phyloP scores from a whole-genome alignment of 1,140 invertebrate genomes.

The Bombus affinis region DNA sequence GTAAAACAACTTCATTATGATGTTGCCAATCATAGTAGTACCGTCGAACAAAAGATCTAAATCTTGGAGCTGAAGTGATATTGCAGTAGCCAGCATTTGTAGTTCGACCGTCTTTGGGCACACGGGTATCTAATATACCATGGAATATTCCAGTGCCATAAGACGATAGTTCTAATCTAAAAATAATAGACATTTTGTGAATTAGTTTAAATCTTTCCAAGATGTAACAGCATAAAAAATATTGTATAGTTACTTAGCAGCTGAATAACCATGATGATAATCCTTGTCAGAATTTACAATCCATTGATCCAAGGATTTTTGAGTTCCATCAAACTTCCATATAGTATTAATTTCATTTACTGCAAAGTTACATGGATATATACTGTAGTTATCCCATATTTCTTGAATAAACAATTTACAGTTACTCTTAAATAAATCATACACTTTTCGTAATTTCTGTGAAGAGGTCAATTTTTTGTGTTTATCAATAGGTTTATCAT shows the following conservation, averaged over 20 bases:
- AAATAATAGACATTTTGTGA: conserved; percentile 34
- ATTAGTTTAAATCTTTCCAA: background rate
- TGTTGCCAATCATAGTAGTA: conserved; percentile 87
- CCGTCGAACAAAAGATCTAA: conserved; percentile 92
- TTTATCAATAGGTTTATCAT: conserved; percentile 15
- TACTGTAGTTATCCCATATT: conserved; percentile 85
- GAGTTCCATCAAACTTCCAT: conserved; percentile 86
- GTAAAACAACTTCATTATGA: conserved; percentile 93
- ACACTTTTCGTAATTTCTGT: conserved; percentile 84
- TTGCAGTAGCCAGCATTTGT: conserved; percentile 91
- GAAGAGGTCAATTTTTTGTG: conserved; percentile 43
- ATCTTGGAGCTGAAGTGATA: conserved; percentile 86
- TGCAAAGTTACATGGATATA: conserved; percentile 85
- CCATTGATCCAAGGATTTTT: conserved; percentile 88
- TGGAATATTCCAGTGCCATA: conserved; percentile 90
- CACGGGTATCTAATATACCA: conserved; percentile 87
- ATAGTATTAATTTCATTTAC: conserved; percentile 87
- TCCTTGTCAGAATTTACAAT: conserved; percentile 90
- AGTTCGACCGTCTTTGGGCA: conserved; percentile 91
- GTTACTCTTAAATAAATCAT: conserved; percentile 87
- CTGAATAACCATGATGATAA: conserved; percentile 90
- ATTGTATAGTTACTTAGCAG: conserved; percentile 79
- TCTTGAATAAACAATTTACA: conserved; percentile 87
- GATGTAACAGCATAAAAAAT: conserved; percentile 2
- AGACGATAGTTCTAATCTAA: conserved; percentile 84